phyloP scores from a whole-genome alignment of 2,888 invertebrate species.

The Geophilus truncorum region DNA sequence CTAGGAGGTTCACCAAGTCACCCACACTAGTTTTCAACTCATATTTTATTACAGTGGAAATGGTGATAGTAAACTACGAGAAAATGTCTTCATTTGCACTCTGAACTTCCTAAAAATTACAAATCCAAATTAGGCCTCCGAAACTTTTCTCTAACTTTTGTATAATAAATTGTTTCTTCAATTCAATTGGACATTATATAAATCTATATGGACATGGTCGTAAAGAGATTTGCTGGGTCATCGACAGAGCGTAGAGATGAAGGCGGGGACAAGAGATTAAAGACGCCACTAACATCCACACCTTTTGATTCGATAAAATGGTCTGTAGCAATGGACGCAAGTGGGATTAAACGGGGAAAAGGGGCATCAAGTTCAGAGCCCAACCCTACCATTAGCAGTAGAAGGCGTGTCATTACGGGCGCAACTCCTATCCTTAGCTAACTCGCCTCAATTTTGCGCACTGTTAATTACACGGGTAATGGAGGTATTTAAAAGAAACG shows the following conservation, averaged over 20 bases:
- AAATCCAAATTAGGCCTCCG: no score
- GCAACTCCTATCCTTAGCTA: slow-evolving; percentile 14
- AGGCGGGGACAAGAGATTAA: neutral
- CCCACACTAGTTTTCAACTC: no score
- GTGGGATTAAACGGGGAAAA: neutral
- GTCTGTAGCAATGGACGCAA: neutral
- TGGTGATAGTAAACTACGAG: no score
- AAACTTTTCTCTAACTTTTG: no score
- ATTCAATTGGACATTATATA: no score
- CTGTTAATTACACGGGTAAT: slow-evolving; percentile 17
- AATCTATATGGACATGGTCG: neutral
- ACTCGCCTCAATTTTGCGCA: slow-evolving; percentile 8
- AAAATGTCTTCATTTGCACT: no score
- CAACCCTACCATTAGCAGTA: neutral
- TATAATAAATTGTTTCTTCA: no score
- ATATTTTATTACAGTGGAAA: no score
- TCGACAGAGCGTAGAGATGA: neutral
- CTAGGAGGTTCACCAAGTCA: no score
- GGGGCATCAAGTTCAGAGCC: neutral
- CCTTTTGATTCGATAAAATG: slow-evolving; percentile 7
- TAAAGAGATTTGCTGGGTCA: neutral
- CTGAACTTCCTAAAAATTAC: no score
- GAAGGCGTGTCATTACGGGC: slow-evolving; percentile 4
- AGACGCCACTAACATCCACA: slow-evolving; percentile 22
- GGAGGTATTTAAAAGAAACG: slow-evolving; percentile 17